Conservation (phyloP, 2,888 invertebrate species). For the Drepanosiphum platanoidis region DNA sequence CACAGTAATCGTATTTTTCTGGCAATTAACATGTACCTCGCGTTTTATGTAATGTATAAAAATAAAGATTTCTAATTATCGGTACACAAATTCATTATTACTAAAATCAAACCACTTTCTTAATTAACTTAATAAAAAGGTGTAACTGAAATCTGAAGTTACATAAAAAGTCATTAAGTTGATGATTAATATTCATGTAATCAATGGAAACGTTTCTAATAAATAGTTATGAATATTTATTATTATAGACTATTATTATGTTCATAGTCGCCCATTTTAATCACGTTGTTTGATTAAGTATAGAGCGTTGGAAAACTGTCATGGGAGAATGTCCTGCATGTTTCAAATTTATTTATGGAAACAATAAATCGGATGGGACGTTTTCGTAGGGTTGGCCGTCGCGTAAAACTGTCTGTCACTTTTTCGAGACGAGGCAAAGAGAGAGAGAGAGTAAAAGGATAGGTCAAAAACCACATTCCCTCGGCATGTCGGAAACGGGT, state of each 20-base stretch:
- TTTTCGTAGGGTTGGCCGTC: not conserved
- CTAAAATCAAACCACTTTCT: not conserved
- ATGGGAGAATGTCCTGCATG: not conserved
- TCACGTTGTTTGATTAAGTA: not conserved
- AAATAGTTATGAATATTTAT: not conserved
- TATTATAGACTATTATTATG: not conserved
- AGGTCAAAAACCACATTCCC: slow-evolving; percentile 2
- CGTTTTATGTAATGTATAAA: too few species aligned
- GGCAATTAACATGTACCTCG: too few species aligned
- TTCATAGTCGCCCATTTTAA: not conserved
- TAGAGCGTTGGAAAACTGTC: not conserved
- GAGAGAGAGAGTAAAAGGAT: not conserved
- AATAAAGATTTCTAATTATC: too few species aligned
- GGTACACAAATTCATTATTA: too few species aligned
- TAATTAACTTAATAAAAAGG: too few species aligned
- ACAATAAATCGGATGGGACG: not conserved
- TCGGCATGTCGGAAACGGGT: not conserved
- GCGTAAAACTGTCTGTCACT: not conserved
- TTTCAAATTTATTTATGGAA: not conserved
- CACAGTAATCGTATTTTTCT: too few species aligned
- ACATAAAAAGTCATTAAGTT: too few species aligned
- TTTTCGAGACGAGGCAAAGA: not conserved
- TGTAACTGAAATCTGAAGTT: too few species aligned
- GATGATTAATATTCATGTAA: not conserved
- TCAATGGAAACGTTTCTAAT: not conserved